These are phyloP conservation scores for Dendroctonus ponderosae DNA, from an alignment of 1,140 invertebrate species.

Conservation along the genomic window DNA sequence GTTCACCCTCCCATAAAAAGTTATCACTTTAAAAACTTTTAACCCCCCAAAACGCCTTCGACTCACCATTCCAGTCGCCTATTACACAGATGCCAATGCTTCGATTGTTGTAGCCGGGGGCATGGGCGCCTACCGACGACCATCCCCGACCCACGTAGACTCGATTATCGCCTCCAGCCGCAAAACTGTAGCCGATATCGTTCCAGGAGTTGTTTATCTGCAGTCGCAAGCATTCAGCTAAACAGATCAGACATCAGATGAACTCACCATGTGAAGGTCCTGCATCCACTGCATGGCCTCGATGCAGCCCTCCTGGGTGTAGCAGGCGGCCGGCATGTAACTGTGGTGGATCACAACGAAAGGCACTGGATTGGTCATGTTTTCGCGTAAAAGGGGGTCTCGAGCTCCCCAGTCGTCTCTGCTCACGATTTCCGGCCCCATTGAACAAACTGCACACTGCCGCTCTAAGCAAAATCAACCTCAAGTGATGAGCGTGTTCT, in stretches of 20 bases:
- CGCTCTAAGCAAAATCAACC: not conserved
- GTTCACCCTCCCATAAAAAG: too few species aligned
- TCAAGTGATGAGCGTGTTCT: too few species aligned
- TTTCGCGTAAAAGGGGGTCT: constrained; percentile 51
- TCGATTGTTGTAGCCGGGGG: constrained; percentile 64
- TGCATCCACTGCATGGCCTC: constrained; percentile 59
- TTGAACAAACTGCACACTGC: not conserved
- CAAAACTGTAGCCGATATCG: constrained; percentile 75
- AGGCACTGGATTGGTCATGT: constrained; percentile 61
- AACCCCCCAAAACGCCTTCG: too few species aligned
- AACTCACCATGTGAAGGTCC: constrained; percentile 52
- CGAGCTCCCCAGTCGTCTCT: constrained; percentile 65
- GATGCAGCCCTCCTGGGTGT: constrained; percentile 53
- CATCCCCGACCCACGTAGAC: constrained; percentile 77
- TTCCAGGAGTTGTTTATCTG: constrained; percentile 58
- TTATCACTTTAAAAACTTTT: too few species aligned
- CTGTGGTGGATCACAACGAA: constrained; percentile 79
- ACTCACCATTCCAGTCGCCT: constrained; percentile 63
- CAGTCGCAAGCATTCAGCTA: not conserved
- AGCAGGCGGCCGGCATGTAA: constrained; percentile 60
- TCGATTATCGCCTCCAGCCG: constrained; percentile 73
- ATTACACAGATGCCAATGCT: constrained; percentile 77
- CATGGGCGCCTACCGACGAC: constrained; percentile 68
- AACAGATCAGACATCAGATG: too few species aligned
- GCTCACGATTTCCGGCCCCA: constrained; percentile 52